Base-by-base conservation (phyloP, 2,113 vertebrate species). In the Hemibagrus wyckioides region DNA sequence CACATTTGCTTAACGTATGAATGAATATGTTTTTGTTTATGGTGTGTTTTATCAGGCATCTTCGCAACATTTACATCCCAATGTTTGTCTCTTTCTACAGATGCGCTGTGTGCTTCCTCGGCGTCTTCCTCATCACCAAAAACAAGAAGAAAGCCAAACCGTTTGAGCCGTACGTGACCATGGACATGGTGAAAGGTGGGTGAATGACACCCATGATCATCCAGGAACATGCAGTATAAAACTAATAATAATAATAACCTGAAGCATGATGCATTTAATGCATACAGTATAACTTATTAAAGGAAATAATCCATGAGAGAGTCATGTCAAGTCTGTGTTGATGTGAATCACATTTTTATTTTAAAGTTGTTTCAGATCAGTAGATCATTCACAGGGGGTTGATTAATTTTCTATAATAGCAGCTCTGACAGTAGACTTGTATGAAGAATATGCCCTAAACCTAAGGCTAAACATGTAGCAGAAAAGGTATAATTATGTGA, bases 151-250 rank as follows among this genome's bases (percentile, higher is more conserved):
- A 93, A 88, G 85, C 94, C 30, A 95, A 97, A 71, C 92, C 94
- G 0, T 99, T 99, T 80, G 98, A 99, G 93, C 98, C 98, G 0
- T 99, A 98, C 80, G 97, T 99, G 90, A 97, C 97, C 1, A 97
- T 99, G 97, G 97, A 98, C 82, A 96, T 98, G 92, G 93, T 96
- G 92, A 96, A 97, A 94, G 97, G 98, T 99, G 93, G 92, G 94
- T 92, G 88, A 3, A 56, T 13, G 17, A 19, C n/a, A 69, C 0
- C 21, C 10, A 75, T 71, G 69, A 19, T 25, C 36, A 75, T 25
- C 71, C 71, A 48, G 23, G 71, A 48, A 23, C 19, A 23, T 36
- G 30, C 3, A 33, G 30, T 67, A 61, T 28, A 63, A 65, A 71
- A 7, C 6, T 48, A 48, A n/a, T n/a, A 36, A 69, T 21, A 71